Evolutionary conservation across 2,888 invertebrate genomes (phyloP).

Genomic region (Cataglyphis albicans): DNA sequence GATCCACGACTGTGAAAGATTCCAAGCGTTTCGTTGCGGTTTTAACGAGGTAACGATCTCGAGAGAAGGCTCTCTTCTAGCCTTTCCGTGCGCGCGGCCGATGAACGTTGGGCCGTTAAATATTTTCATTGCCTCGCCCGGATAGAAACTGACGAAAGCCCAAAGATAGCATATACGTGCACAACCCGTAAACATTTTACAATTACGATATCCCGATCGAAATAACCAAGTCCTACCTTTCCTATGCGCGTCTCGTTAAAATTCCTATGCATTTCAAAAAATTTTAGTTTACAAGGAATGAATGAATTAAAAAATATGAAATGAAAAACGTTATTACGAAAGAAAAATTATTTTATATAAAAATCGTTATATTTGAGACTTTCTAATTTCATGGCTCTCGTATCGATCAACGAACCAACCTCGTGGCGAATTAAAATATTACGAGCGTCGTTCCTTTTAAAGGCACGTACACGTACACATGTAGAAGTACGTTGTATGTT

Average conservation of each 20-base stretch:
- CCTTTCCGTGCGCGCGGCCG: neutral
- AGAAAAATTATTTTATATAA: neutral
- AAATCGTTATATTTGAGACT: neutral
- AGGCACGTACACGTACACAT: neutral
- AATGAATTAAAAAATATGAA: neutral
- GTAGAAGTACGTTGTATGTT: neutral
- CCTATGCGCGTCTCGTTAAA: neutral
- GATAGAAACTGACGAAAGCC: constrained; percentile 24
- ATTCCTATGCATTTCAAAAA: neutral
- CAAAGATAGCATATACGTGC: constrained; percentile 5
- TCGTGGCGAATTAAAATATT: constrained; percentile 31
- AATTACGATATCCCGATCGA: constrained; percentile 9
- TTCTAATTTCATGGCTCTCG: neutral
- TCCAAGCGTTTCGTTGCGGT: constrained; percentile 41
- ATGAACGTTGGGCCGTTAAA: constrained; percentile 36
- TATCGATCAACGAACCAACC: constrained; percentile 26
- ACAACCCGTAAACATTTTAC: neutral
- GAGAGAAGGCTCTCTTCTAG: constrained; percentile 28
- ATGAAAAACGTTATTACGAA: neutral
- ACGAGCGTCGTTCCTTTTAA: neutral
- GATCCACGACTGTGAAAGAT: constrained; percentile 18
- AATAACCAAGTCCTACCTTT: neutral
- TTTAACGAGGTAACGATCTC: constrained; percentile 38
- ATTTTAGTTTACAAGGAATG: neutral
- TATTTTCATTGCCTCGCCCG: constrained; percentile 33